These are phyloP conservation scores for Pitta sordida DNA, from an alignment of 2,113 vertebrate genomes.

Conservation along the genomic window DNA sequence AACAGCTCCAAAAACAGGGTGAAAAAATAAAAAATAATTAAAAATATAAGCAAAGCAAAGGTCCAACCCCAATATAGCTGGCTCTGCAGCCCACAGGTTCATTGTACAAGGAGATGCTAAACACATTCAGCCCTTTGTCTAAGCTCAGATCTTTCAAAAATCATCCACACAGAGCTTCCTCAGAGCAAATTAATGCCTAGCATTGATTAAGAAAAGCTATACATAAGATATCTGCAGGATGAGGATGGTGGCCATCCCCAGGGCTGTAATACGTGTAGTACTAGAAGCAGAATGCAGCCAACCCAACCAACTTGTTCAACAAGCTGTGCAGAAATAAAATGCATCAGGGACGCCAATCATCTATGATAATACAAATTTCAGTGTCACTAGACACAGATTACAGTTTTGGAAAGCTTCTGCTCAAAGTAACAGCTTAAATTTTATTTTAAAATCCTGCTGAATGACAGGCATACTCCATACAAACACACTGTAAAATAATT, in stretches of 20 bases:
- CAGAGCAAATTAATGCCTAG: not conserved
- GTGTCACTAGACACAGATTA: constrained; percentile 7
- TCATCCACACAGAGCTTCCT: not conserved
- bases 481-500: not conserved
- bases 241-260: not conserved
- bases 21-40: too few relatives aligned
- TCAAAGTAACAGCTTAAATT: not conserved
- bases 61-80: not conserved
- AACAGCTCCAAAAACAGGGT: not conserved
- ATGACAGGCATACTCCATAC: not conserved
- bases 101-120: not conserved
- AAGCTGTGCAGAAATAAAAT: not conserved
- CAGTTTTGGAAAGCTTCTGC: constrained; percentile 20
- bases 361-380: not conserved
- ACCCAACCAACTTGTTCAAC: not conserved
- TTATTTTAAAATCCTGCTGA: not conserved
- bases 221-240: not conserved
- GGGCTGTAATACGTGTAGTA: not conserved
- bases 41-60: not conserved
- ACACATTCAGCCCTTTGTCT: not conserved
- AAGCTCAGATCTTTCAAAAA: not conserved
- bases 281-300: not conserved
- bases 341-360: not conserved
- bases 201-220: not conserved
- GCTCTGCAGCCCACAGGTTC: not conserved